phyloP scores from a whole-genome alignment of 2,888 invertebrate species.

The Xanthorhoe designata region DNA sequence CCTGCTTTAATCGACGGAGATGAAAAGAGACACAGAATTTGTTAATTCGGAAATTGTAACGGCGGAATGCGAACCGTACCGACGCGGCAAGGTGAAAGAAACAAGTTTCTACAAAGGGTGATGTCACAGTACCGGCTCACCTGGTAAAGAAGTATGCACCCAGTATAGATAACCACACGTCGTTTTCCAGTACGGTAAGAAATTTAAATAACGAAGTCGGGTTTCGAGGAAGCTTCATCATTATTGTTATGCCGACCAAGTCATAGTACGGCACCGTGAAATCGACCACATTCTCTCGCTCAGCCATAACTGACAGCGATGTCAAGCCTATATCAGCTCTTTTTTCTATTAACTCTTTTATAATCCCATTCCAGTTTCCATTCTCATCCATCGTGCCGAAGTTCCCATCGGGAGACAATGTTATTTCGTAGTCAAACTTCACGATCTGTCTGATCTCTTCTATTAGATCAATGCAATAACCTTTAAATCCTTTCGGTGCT shows the following conservation, averaged over 20 bases:
- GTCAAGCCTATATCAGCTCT: slow-evolving; percentile 97
- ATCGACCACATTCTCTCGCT: slow-evolving; percentile 98
- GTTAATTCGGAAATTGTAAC: slow-evolving; percentile 54
- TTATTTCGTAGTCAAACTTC: slow-evolving; percentile 96
- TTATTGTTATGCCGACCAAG: slow-evolving; percentile 97
- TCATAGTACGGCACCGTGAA: slow-evolving; percentile 99
- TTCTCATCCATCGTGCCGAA: slow-evolving; percentile 96
- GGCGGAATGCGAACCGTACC: slow-evolving; percentile 39
- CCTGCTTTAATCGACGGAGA: slow-evolving; percentile 35
- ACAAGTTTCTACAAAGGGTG: slow-evolving; percentile 56
- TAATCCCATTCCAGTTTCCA: slow-evolving; percentile 94
- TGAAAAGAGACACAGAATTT: slow-evolving; percentile 46
- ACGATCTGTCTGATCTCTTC: slow-evolving; percentile 93
- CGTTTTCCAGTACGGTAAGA: slow-evolving; percentile 96
- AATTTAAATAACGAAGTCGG: slow-evolving; percentile 98
- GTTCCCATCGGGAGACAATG: slow-evolving; percentile 91
- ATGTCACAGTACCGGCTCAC: slow-evolving; percentile 70
- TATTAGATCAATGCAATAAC: slow-evolving; percentile 98
- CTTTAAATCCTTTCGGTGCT: slow-evolving; percentile 89
- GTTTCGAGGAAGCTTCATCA: slow-evolving; percentile 96
- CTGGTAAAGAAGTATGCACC: slow-evolving; percentile 98
- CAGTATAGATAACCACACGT: slow-evolving; percentile 98
- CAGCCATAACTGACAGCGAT: slow-evolving; percentile 98
- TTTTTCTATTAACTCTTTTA: slow-evolving; percentile 92
- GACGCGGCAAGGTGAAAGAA: slow-evolving; percentile 46